Conservation (phyloP, 2,113 vertebrate species). For the Coryphaenoides rupestris region DNA sequence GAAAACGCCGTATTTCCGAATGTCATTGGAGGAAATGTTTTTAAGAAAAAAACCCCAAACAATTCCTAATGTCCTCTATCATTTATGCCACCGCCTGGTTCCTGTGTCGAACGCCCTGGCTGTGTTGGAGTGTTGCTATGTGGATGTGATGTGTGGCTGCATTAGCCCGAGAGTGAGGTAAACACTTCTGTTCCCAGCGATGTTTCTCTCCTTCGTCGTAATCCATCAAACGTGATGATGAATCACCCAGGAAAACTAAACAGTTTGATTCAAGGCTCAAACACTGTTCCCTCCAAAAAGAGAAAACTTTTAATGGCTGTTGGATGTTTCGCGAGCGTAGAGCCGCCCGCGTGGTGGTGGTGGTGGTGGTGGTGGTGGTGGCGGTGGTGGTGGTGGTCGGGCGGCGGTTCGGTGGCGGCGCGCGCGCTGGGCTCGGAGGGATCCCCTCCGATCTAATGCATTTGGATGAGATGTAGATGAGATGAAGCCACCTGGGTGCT, state of each 20-base stretch:
- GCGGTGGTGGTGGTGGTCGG: slow-evolving; percentile 16
- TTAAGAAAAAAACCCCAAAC: no score
- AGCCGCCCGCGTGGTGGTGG: slow-evolving; percentile 17
- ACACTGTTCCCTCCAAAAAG: slow-evolving; percentile 19
- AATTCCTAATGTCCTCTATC: no score
- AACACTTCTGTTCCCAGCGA: not conserved
- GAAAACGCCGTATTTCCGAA: no score
- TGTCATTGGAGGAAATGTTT: no score
- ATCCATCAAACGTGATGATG: no score
- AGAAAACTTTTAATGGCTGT: slow-evolving; percentile 44
- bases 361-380: slow-evolving; percentile 26
- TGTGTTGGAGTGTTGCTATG: no score
- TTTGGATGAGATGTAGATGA: slow-evolving; percentile 64
- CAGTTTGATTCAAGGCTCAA: not conserved
- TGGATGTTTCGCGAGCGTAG: slow-evolving; percentile 30
- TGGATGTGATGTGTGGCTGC: no score
- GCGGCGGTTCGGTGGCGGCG: slow-evolving; percentile 20
- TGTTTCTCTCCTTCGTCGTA: not conserved
- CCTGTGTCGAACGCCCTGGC: no score
- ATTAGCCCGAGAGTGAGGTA: no score
- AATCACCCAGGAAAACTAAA: no score
- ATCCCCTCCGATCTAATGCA: slow-evolving; percentile 52
- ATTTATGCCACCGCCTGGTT: no score
- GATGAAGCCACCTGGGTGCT: no score
- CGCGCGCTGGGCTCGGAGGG: not conserved